These are phyloP conservation scores for Aegithalos caudatus DNA, from an alignment of 2,113 vertebrate genomes.

Conservation along the genomic window DNA sequence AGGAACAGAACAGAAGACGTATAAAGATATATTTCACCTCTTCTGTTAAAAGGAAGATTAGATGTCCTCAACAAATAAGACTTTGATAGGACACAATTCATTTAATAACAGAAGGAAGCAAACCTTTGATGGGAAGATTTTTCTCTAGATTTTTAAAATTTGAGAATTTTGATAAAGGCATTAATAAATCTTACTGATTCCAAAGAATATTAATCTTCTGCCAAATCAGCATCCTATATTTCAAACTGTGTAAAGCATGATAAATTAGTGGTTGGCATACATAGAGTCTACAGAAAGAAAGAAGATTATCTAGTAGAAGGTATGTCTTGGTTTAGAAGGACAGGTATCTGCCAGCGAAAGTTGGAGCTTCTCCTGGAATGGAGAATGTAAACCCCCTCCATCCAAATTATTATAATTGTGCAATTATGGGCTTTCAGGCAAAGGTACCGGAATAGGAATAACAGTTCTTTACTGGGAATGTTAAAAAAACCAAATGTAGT, in stretches of 20 bases:
- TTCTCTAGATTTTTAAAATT: background rate
- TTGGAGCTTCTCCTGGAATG: too few relatives aligned
- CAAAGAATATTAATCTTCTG: background rate
- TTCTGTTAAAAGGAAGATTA: background rate
- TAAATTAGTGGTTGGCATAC: conserved; percentile 3
- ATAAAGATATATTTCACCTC: background rate
- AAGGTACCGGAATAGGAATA: too few relatives aligned
- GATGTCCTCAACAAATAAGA: background rate
- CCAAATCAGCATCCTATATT: background rate
- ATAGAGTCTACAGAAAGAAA: background rate
- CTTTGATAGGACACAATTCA: background rate
- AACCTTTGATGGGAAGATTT: background rate
- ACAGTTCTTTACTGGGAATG: too few relatives aligned
- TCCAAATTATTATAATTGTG: too few relatives aligned
- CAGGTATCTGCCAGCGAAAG: too few relatives aligned
- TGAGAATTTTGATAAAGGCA: background rate
- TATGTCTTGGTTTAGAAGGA: too few relatives aligned
- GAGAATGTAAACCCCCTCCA: too few relatives aligned
- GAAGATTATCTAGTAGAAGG: background rate
- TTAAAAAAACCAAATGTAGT: too few relatives aligned
- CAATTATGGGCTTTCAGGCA: too few relatives aligned
- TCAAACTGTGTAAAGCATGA: background rate
- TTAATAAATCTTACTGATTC: background rate
- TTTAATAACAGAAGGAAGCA: background rate
- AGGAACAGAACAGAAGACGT: background rate